phyloP scores from a whole-genome alignment of 92 coral and sea anemone species.

The Paramuricea clavata region DNA sequence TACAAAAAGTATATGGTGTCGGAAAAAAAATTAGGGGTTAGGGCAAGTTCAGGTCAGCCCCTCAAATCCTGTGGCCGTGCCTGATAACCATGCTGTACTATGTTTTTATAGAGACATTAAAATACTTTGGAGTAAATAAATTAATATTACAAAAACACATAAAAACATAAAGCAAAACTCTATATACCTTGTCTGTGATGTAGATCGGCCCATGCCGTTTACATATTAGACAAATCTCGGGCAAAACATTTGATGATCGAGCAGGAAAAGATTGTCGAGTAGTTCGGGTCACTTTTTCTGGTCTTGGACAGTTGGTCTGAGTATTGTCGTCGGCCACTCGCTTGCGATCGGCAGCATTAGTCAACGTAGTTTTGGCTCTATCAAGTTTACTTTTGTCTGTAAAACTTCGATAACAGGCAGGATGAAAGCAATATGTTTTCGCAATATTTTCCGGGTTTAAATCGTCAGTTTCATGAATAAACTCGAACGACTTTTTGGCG shows the following conservation, averaged over 20 bases:
- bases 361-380: neutral
- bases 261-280: neutral
- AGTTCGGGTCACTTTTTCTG: neutral
- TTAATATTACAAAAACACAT: neutral
- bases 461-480: neutral
- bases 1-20: neutral
- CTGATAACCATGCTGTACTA: too few relatives aligned
- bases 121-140: too few relatives aligned
- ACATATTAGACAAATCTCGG: neutral
- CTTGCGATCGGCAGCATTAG: too few relatives aligned
- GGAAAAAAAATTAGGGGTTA: too few relatives aligned
- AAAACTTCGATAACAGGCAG: neutral
- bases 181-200: neutral
- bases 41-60: too few relatives aligned
- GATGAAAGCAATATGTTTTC: neutral
- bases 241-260: neutral
- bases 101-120: too few relatives aligned
- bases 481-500: neutral
- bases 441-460: neutral
- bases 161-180: too few relatives aligned
- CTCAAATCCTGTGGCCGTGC: too few relatives aligned
- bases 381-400: neutral
- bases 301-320: too few relatives aligned
- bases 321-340: neutral
- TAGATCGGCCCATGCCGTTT: neutral